Base-by-base conservation (phyloP, 2,888 invertebrate genomes). In the Drosophila rubida region DNA sequence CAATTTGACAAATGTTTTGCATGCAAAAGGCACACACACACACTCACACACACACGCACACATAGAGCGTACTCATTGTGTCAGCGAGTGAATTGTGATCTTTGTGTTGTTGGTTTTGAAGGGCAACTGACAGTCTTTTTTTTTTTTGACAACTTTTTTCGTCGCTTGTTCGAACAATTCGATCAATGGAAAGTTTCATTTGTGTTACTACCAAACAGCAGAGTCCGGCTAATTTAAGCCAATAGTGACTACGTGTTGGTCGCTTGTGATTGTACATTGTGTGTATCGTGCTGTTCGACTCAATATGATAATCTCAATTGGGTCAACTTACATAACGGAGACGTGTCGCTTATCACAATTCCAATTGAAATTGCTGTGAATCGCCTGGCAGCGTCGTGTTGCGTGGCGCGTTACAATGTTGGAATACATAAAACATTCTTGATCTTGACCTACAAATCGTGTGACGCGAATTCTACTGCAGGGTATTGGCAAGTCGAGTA, bases 271-370 rank as follows among this genome's bases (percentile, higher is more conserved):
- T 9, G 48, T 50, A 9, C 16, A 44, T 13, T 16, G 39, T 39
- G 14, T 37, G 30, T 60, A 51, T 58, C 37, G 64, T 54, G 11
- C 32, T 54, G 51, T 39, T 32, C 19, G 58, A 51, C 30, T 55
- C 49, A 45, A 63, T 59, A 63, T 59, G 70, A 63, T 69, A 50
- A 73, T 76, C 62, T 69, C 41, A 80, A 80, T 76, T 80, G 63
- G 80, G 67, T 78, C 67, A 74, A 69, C 69, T 84, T 80, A 62
- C 78, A 69, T 76, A 76, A 76, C 23, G 32, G 37, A 27, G 69
- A 57, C 73, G 69, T 73, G 69, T 32, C 55, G 74, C 69, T 73
- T 73, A 73, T 73, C 73, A 60, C 44, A 63, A 63, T 69, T 35
- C 48, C 48, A 57, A 53, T 37, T 48, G 23, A 67, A 68, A 45